Evolutionary conservation across 2,888 invertebrate species (phyloP).

Genomic region (Aphodius sticticus): DNA sequence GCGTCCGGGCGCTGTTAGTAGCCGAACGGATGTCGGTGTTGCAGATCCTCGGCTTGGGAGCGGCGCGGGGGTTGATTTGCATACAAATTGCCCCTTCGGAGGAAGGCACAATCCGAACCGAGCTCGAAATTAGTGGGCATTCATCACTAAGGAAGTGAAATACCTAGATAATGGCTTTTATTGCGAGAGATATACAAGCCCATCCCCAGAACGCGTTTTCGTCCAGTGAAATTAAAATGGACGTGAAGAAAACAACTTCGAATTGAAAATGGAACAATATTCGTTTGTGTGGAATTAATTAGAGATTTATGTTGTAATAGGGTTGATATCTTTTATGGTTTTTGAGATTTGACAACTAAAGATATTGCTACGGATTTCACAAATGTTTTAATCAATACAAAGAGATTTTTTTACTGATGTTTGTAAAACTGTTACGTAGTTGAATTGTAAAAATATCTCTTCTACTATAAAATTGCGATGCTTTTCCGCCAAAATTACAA

Average conservation of each 20-base stretch:
- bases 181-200: not conserved
- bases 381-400: too few relatives aligned
- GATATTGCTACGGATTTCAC: too few relatives aligned
- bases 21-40: not conserved
- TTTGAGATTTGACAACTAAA: too few relatives aligned
- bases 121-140: conserved; percentile 22
- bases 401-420: too few relatives aligned
- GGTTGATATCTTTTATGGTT: too few relatives aligned
- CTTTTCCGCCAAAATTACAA: too few relatives aligned
- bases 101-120: conserved; percentile 21
- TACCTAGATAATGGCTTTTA: not conserved
- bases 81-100: conserved; percentile 24
- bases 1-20: not conserved
- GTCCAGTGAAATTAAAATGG: not conserved
- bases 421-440: too few relatives aligned
- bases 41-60: conserved; percentile 8
- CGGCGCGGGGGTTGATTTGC: conserved; percentile 15
- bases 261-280: too few relatives aligned
- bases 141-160: conserved; percentile 14
- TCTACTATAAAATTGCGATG: too few relatives aligned
- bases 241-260: not conserved
- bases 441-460: too few relatives aligned
- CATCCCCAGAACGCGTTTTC: not conserved
- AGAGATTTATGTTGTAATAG: too few relatives aligned
- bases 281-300: too few relatives aligned